Evolutionary conservation across 2,797 vertebrate genomes (phyloP).

Genomic region (Rhabdomys pumilio): DNA sequence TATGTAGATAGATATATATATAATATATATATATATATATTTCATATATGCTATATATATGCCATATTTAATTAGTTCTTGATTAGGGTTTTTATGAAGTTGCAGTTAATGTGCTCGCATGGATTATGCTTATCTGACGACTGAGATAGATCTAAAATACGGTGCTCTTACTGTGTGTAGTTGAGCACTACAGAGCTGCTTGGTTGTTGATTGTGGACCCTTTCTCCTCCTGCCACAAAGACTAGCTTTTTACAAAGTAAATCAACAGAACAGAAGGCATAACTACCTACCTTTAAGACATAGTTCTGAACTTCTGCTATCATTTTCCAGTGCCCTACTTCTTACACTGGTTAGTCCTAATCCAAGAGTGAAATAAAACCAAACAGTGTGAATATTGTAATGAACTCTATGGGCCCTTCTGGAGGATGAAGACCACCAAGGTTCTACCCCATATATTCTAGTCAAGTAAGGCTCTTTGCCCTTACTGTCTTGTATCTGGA

Average conservation of each 20-base stretch:
- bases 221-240: neutral
- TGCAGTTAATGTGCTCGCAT: neutral
- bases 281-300: neutral
- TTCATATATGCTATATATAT: no score
- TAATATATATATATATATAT: no score
- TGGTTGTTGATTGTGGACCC: neutral
- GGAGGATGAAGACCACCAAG: neutral
- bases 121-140: neutral
- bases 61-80: neutral
- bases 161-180: neutral
- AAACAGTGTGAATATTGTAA: neutral
- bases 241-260: neutral
- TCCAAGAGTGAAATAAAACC: neutral
- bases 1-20: no score
- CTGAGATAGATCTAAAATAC: neutral
- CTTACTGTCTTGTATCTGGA: neutral
- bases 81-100: neutral
- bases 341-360: neutral
- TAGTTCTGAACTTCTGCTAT: neutral
- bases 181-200: neutral
- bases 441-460: neutral
- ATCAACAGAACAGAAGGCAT: neutral
- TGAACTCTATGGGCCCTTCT: neutral
- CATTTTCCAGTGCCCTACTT: neutral
- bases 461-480: neutral